Percentiles rank a stretch among this genome's conserved stretches.
phyloP scores from a whole-genome alignment of 2,113 vertebrate genomes.

The Ancistrus triradiatus region DNA sequence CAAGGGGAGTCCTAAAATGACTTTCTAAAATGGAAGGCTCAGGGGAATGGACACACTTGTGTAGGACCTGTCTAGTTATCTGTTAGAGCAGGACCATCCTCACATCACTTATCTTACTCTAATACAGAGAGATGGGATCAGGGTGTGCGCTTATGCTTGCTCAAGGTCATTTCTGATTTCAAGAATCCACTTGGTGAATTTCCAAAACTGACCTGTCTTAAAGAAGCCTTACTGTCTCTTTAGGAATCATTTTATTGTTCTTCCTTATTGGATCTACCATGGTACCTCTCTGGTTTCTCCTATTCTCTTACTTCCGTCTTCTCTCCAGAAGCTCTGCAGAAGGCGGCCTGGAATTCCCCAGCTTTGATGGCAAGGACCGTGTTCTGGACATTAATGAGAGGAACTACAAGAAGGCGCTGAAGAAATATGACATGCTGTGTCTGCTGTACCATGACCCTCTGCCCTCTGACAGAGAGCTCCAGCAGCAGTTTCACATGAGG shows the following conservation, averaged over 20 bases:
- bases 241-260: too few species aligned
- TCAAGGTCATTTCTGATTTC: too few species aligned
- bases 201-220: too few species aligned
- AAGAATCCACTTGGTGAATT: too few species aligned
- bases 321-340: slow-evolving; percentile 71
- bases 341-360: slow-evolving; percentile 92
- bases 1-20: slow-evolving; percentile 86
- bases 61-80: slow-evolving; percentile 45
- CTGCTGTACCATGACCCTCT: slow-evolving; percentile 84
- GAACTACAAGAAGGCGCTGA: slow-evolving; percentile 89
- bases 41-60: slow-evolving; percentile 56
- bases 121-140: too few species aligned
- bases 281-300: slow-evolving; percentile 56
- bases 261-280: slow-evolving; percentile 41
- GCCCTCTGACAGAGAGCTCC: slow-evolving; percentile 77
- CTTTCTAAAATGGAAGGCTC: slow-evolving; percentile 68
- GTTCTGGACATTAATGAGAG: slow-evolving; percentile 86
- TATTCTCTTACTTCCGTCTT: slow-evolving; percentile 68
- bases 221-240: too few species aligned
- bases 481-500: slow-evolving; percentile 89
- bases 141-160: too few species aligned
- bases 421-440: slow-evolving; percentile 86
- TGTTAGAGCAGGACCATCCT: neutral
- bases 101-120: neutral
- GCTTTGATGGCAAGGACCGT: slow-evolving; percentile 91